Evolutionary conservation across 2,888 invertebrate species (phyloP), one percentile per base, ranked within the genome.

Genomic region (Cylloceria caligata): DNA sequence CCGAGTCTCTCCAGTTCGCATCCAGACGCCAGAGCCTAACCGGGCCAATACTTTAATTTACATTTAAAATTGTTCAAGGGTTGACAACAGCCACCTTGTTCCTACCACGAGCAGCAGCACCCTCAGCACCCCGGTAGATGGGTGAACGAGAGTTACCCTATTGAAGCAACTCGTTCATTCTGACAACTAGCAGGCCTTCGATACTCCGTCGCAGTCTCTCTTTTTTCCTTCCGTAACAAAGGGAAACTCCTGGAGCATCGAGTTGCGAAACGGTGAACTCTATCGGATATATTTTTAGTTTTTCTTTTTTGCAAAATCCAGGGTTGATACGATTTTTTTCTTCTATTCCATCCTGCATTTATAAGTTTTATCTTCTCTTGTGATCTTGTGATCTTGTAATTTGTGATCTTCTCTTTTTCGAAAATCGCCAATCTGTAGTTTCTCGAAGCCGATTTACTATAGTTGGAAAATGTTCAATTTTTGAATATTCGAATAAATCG

Each of bases 1-100:
- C 39, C 55, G 39, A 27, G 21, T 74, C 62, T 42, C 57, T 64
- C 39, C 36, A 45, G 84, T 81, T 87, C 86, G 84, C 71, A 81
- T 83, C 85, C 85, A 88, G 88, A 84, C 88, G 84, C 88, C 84
- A 84, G 86, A 85, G 84, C 80, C 85, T 88, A 87, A 86, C 86
- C 84, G 87, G 88, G 88, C 90, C 91, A 90, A 92, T 91, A 91
- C 91, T 92, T 92, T 91, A 92, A 92, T 92, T 92, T 91, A 91
- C 92, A 92, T 92, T 91, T 91, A 90, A 92, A 92, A 92, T 92
- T 92, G 90, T 89, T 90, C 88, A 91, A 91, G 90, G 89, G 88
- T 88, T 90, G 90, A 90, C 91, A 90, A 88, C 86, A 83, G 74
- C 83, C 55, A 80, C 68, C 84, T 80, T 82, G 83, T 79, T 81